These are phyloP conservation scores for Lissocephala sabroskyi DNA, from an alignment of 2,888 invertebrate genomes.

Conservation along the genomic window DNA sequence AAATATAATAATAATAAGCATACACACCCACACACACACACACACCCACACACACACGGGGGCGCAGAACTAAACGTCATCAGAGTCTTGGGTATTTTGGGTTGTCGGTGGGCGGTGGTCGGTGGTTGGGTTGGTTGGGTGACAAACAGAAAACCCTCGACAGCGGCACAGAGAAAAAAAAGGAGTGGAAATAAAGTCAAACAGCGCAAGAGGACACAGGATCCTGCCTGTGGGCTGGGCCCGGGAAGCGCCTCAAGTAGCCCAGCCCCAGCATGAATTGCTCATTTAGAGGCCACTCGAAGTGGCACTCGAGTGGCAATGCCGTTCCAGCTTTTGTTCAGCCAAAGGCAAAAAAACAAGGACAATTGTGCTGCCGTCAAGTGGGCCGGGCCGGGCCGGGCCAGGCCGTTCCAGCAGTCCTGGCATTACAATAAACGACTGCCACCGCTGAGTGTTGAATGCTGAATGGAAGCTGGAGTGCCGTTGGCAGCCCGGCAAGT, in stretches of 20 bases:
- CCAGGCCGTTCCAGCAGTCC: too few species aligned
- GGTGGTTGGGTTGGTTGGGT: too few species aligned
- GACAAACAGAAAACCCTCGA: too few species aligned
- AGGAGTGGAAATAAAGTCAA: slow-evolving; percentile 1
- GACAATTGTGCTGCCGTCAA: slow-evolving; percentile 49
- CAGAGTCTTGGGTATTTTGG: too few species aligned
- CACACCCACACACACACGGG: slow-evolving; percentile 11
- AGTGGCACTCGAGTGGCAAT: slow-evolving; percentile 28
- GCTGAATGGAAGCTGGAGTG: too few species aligned
- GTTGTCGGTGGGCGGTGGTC: neutral
- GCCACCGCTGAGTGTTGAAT: too few species aligned
- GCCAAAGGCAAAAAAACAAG: slow-evolving; percentile 30
- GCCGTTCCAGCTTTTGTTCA: slow-evolving; percentile 12
- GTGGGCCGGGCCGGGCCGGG: slow-evolving; percentile 40
- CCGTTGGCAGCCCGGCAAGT: slow-evolving; percentile 23
- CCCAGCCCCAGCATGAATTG: slow-evolving; percentile 62
- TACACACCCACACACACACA: slow-evolving; percentile 18
- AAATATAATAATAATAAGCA: slow-evolving; percentile 43
- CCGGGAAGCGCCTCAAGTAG: slow-evolving; percentile 37
- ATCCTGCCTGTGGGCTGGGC: too few species aligned
- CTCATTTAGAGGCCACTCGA: slow-evolving; percentile 57
- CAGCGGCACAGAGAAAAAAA: neutral
- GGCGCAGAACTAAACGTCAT: too few species aligned
- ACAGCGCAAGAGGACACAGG: neutral
- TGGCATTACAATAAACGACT: too few species aligned